Evolutionary conservation across 2,888 invertebrate genomes (phyloP), one percentile per base, ranked within the genome.

Genomic region (Helobdella robusta): DNA sequence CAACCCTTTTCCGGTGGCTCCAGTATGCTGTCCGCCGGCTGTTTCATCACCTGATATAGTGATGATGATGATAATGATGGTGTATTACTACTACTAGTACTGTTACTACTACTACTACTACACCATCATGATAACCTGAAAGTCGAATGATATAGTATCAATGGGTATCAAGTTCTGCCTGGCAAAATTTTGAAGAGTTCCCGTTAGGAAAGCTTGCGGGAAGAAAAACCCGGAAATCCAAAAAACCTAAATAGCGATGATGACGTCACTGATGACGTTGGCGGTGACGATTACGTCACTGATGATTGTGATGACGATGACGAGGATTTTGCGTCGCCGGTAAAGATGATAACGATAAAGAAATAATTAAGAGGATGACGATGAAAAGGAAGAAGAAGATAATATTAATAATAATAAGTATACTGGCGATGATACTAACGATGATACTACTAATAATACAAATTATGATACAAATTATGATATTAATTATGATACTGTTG

Each of bases 151-250:
- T 67, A 80, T 79, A 35, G 76, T 77, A 70, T 80, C 80, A 32
- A 80, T 80, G 67, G 80, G 79, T 66, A 79, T 73, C 62, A 77
- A 74, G 52, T 75, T 72, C 69, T 73, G 76, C 59, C 80, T 70
- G 66, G 80, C 80, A 73, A 69, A 80, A 72, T 80, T 80, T 73
- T 80, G 80, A 59, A 78, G 75, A 35, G 77, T 79, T 64, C 80
- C 80, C 18, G 80, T 80, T 50, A 80, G 71, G 74, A 80, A 80
- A 46, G 80, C 80, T 75, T 80, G 80, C n/a, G 80, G 80, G 73
- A 80, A 80, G 75, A 79, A 80, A 73, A 80, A 81, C 84, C 88
- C 87, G 40, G 79, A 79, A 54, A 80, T 79, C 80, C 80, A 80
- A 71, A 76, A 79, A 0, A 78, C 75, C 77, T 78, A 69, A 18